These are phyloP conservation scores for Theretra japonica DNA, from an alignment of 2,888 invertebrate genomes.

Conservation along the genomic window DNA sequence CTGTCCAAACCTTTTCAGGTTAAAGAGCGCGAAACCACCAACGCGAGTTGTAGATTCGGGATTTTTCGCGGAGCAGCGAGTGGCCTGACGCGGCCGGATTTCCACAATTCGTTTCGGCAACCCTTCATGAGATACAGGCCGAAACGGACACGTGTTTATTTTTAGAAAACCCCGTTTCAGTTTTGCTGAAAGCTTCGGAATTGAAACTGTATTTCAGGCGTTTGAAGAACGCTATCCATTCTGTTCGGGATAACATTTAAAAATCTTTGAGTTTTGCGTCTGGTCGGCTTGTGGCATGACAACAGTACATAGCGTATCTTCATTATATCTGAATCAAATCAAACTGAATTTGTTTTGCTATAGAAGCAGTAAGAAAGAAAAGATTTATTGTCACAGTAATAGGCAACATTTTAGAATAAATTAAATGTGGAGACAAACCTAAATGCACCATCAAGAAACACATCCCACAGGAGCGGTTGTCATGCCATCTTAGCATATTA, in stretches of 20 bases:
- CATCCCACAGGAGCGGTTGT: no score
- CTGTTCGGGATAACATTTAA: neutral
- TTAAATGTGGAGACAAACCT: no score
- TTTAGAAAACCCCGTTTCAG: neutral
- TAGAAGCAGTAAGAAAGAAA: no score
- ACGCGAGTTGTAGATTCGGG: neutral
- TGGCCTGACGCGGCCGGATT: constrained; percentile 19
- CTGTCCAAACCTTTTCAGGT: neutral
- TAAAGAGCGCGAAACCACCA: neutral
- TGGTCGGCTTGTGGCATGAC: neutral
- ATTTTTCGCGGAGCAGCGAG: constrained; percentile 11
- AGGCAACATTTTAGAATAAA: no score
- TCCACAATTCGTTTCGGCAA: constrained; percentile 23
- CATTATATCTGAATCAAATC: no score
- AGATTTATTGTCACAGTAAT: no score
- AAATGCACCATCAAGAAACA: no score
- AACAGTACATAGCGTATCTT: neutral
- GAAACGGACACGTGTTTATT: constrained; percentile 24
- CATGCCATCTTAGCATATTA: no score
- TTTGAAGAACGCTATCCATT: constrained; percentile 6
- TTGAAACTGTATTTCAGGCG: constrained; percentile 25
- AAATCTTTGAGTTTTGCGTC: neutral
- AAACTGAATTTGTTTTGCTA: no score
- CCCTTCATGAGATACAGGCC: constrained; percentile 26
- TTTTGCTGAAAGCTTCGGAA: constrained; percentile 22